Evolutionary conservation across 2,888 invertebrate genomes (phyloP), one percentile per base, ranked within the genome.

Genomic region (Acleris sparsana): DNA sequence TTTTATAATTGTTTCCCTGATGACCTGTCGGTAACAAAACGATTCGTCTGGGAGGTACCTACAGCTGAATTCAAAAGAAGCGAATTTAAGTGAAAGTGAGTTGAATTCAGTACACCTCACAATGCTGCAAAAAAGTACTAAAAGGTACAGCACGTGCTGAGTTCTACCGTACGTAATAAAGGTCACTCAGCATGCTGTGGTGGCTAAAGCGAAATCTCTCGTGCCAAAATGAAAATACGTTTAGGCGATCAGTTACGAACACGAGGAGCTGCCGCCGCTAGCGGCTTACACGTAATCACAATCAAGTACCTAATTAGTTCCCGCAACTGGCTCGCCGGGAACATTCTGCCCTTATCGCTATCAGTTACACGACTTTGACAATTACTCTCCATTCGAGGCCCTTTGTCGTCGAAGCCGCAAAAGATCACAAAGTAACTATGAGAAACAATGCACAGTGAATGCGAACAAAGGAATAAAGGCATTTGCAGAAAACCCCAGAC

Each of bases 331-430:
- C 53, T 18, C 55, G 60, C 48, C 61, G 60, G 55, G 65, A 65
- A 60, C 65, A 61, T 61, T 65, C 61, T 61, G 51, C 46, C 44
- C 51, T 65, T 65, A 65, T 65, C 65, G 60, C 56, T 65, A 65
- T 65, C 65, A 52, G 56, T 51, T 55, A 61, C 65, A 65, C 49
- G 64, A 60, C 65, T 65, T 60, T 51, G 65, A 39, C 61, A 65
- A 65, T 65, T 65, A 33, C 61, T 55, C 55, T 44, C 60, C 65
- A 65, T 65, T 65, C 65, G 55, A 61, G 55, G 52, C 49, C 61
- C 44, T 61, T 65, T 65, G 65, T 65, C 33, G 9, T 9, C 17
- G 51, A 56, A 53, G 65, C 65, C 65, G 65, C 65, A 65, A 65
- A 63, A 52, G 56, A 52, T 51, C 43, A 43, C 55, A 44, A 46